These are phyloP conservation scores for Steinernema khuongi DNA, from an alignment of 1,140 invertebrate species.

Conservation along the genomic window DNA sequence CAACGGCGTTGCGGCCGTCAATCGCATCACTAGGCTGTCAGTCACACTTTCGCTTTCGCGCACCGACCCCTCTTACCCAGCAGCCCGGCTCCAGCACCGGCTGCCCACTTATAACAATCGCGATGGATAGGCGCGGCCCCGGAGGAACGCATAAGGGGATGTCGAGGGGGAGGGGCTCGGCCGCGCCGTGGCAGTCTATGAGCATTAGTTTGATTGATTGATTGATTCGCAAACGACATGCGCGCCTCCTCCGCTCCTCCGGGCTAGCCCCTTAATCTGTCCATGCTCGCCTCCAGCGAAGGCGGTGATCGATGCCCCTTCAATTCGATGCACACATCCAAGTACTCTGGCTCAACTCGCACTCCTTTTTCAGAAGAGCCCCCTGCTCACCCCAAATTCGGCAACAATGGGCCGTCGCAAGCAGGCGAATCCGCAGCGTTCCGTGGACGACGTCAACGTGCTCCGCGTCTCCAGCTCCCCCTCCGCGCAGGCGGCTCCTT, in stretches of 20 bases:
- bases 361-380: background rate
- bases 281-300: background rate
- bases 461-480: constrained; percentile 4
- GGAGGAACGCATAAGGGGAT: too few species aligned
- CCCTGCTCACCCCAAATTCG: background rate
- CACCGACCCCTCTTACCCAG: background rate
- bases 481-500: background rate
- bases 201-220: constrained; percentile 17
- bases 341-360: too few species aligned
- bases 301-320: background rate
- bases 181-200: background rate
- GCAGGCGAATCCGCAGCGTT: constrained; percentile 13
- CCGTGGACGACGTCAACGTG: background rate
- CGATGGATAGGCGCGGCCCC: too few species aligned
- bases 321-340: background rate
- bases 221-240: constrained; percentile 9
- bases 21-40: constrained; percentile 12
- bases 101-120: too few species aligned
- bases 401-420: constrained; percentile 20
- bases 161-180: too few species aligned
- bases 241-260: background rate
- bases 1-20: constrained; percentile 16
- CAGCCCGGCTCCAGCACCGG: too few species aligned
- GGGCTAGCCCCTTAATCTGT: constrained; percentile 11
- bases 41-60: constrained; percentile 16